Percentiles rank a stretch among this genome's conserved stretches.
Evolutionary conservation across 2,888 invertebrate species (phyloP).

Genomic region (Lepidocyrtinus sp.): DNA sequence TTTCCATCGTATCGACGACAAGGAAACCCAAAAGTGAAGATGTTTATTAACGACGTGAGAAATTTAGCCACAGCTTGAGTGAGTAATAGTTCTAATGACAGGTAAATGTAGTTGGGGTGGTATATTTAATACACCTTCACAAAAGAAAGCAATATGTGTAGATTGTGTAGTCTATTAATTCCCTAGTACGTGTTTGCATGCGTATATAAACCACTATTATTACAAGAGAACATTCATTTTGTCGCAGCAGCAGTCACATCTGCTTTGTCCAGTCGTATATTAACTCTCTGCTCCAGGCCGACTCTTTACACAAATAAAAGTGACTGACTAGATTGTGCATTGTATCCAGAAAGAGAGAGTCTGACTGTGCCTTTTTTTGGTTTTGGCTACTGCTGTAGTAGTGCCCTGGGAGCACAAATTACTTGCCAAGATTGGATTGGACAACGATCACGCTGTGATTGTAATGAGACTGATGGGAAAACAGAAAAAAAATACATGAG

Average conservation of each 20-base stretch:
- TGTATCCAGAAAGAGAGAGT: conserved; percentile 12
- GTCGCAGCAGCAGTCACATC: conserved; percentile 22
- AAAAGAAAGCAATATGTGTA: neutral
- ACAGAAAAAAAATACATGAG: conserved; percentile 30
- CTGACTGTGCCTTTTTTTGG: conserved; percentile 17
- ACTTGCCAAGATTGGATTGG: conserved; percentile 51
- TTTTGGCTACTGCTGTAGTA: conserved; percentile 18
- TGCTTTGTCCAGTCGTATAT: conserved; percentile 36
- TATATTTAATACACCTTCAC: neutral
- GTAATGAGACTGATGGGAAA: conserved; percentile 62
- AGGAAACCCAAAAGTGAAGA: conserved; percentile 28
- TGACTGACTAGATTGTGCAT: neutral
- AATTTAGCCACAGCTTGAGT: conserved; percentile 25
- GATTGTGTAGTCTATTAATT: neutral
- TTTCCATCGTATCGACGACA: conserved; percentile 19
- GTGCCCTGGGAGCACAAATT: conserved; percentile 61
- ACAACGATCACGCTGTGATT: conserved; percentile 60
- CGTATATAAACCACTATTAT: conserved; percentile 2
- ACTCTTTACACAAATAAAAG: conserved; percentile 15
- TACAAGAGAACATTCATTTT: conserved; percentile 13
- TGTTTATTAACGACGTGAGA: conserved; percentile 55
- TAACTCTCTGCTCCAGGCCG: conserved; percentile 8
- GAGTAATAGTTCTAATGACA: conserved; percentile 51
- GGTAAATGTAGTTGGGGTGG: conserved; percentile 33
- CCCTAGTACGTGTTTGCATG: neutral